Evolutionary conservation across 2,888 invertebrate genomes (phyloP).

Genomic region (Meta bourneti): DNA sequence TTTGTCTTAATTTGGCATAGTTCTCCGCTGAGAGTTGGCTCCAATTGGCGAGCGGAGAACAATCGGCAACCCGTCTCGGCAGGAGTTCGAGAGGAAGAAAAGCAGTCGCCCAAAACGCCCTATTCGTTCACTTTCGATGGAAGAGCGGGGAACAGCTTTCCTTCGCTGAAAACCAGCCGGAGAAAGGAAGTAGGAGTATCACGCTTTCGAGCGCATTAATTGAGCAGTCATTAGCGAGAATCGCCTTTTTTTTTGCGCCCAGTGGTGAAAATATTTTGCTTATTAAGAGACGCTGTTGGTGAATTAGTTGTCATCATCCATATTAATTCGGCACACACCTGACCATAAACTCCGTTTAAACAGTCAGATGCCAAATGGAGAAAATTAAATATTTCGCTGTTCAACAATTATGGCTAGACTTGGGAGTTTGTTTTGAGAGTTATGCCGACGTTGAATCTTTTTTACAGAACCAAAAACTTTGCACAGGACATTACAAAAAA

Average conservation of each 20-base stretch:
- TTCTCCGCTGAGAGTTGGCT: not conserved
- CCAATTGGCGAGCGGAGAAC: constrained; percentile 22
- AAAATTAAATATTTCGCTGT: not conserved
- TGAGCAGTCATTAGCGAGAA: not conserved
- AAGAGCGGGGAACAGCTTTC: not conserved
- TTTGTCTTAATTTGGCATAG: not conserved
- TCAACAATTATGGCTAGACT: too few species aligned
- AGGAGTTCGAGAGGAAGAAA: constrained; percentile 19
- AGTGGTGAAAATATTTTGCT: not conserved
- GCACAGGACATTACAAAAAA: too few species aligned
- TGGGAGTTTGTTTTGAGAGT: too few species aligned
- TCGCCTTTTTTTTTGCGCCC: not conserved
- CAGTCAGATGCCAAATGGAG: not conserved
- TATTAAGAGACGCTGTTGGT: not conserved
- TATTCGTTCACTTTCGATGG: constrained; percentile 20
- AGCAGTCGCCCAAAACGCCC: constrained; percentile 2
- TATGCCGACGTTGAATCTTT: too few species aligned
- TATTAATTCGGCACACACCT: not conserved
- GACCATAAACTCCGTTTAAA: not conserved
- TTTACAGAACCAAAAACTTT: too few species aligned
- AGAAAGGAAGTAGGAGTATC: not conserved
- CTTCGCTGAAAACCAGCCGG: not conserved
- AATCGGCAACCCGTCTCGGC: constrained; percentile 34
- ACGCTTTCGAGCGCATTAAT: not conserved
- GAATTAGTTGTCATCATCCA: not conserved